Evolutionary conservation across 2,113 vertebrate species (phyloP), one percentile per base, ranked within the genome.

Genomic region (Pseudorectes ferrugineus): DNA sequence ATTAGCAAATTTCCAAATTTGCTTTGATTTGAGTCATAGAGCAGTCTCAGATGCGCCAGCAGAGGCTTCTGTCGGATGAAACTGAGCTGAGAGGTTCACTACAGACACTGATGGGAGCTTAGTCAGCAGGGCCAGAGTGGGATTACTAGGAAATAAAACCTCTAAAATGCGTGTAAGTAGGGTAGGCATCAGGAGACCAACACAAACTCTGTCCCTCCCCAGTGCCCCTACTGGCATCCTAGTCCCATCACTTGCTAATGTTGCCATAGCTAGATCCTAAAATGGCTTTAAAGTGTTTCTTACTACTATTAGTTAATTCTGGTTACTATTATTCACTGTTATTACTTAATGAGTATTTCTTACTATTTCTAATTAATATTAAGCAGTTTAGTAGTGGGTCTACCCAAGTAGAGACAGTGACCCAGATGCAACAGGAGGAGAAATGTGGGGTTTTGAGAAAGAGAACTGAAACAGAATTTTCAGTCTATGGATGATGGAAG

Each of bases 281-380:
- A 88, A 59, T n/a, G 21, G 2, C 36, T 92, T 79, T 23, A 5
- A 63, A 75, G 18, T 63, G 13, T 43, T 85, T 75, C 33, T 78
- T 68, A 33, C 8, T 67, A 26, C 24, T 45, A 21, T 3, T 58
- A 36, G 33, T 58, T 63, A 72, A 66, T 63, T 81, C 33, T 87
- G 38, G 14, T 66, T 80, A 6, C 31, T 85, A 5, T 63, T 75
- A 31, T 58, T 66, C 38, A 19, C 29, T 85, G 12, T 54, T 63
- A 26, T 38, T 74, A 82, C 21, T 35, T 55, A 42, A 29, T 35
- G 24, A 51, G 24, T 31, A 55, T 88, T 85, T 93, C 16, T 85
- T 82, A 35, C 9, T 59, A 15, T 79, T 96, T 90, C 14, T 63
- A 82, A 67, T 46, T n/a, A 52, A 76, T 55, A 61, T 29, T 65